phyloP scores from a whole-genome alignment of 1,140 invertebrate genomes.

The Stratiolaelaps scimitus region DNA sequence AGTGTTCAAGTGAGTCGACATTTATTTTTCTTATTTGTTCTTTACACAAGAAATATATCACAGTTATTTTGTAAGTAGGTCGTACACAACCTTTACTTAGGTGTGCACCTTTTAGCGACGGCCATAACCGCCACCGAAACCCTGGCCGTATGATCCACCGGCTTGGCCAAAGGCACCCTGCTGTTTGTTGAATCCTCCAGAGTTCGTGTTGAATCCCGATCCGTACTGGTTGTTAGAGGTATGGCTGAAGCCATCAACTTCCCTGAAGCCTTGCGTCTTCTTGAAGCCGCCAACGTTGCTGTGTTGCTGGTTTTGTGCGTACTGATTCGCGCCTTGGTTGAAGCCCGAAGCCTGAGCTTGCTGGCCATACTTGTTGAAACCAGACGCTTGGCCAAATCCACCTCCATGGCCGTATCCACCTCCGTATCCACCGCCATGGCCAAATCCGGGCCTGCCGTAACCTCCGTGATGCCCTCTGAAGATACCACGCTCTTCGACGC shows the following conservation, averaged over 20 bases:
- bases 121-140: background rate
- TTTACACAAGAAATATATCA: no score
- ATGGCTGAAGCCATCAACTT: constrained; percentile 9
- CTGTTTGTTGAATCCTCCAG: background rate
- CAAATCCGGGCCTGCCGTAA: background rate
- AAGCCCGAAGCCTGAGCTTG: constrained; percentile 3
- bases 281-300: constrained; percentile 2
- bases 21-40: no score
- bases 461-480: background rate
- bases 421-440: background rate
- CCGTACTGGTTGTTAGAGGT: constrained; percentile 5
- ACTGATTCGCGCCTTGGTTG: constrained; percentile 11
- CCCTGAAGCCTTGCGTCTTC: background rate
- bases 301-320: background rate
- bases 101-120: constrained; percentile 1
- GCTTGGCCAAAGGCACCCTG: constrained; percentile 11
- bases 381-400: no score
- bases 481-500: background rate
- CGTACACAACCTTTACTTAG: no score
- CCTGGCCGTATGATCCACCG: constrained; percentile 14
- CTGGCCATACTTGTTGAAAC: background rate
- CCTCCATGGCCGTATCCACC: background rate
- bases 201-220: constrained; percentile 5
- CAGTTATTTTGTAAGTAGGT: no score
- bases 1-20: no score